Conservation (phyloP, 2,888 invertebrate species). For the Hirtodrosophila histrioides region DNA sequence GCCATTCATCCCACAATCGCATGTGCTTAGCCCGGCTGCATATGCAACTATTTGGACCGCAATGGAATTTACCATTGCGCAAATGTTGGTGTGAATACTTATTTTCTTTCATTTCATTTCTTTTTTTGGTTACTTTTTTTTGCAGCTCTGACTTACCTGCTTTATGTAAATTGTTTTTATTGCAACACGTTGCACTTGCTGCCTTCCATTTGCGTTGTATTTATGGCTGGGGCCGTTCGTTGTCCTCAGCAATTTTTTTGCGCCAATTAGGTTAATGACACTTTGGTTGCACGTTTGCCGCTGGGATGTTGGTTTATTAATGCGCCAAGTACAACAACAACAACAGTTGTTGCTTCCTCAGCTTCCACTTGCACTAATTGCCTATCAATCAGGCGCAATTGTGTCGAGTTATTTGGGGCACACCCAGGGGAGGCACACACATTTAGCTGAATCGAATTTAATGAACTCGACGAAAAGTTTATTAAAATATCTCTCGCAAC, state of each 20-base stretch:
- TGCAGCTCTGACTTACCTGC: slow-evolving; percentile 58
- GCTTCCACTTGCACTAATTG: slow-evolving; percentile 65
- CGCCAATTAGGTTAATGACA: slow-evolving; percentile 79
- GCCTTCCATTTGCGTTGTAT: slow-evolving; percentile 31
- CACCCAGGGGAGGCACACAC: slow-evolving; percentile 18
- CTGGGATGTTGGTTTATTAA: slow-evolving; percentile 57
- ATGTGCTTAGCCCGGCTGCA: slow-evolving; percentile 11
- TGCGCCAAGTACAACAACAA: slow-evolving; percentile 32
- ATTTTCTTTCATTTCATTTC: background rate
- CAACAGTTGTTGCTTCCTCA: slow-evolving; percentile 36
- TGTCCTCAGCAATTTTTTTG: slow-evolving; percentile 45
- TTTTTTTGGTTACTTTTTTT: slow-evolving; percentile 14
- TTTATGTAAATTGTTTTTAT: slow-evolving; percentile 78
- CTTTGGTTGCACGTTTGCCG: slow-evolving; percentile 53
- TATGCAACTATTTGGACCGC: slow-evolving; percentile 56
- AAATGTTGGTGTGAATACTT: slow-evolving; percentile 34
- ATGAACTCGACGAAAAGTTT: slow-evolving; percentile 73
- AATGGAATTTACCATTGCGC: slow-evolving; percentile 62
- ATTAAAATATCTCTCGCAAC: slow-evolving; percentile 71
- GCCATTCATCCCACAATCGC: slow-evolving; percentile 25
- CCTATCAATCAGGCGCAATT: slow-evolving; percentile 67
- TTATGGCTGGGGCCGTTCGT: slow-evolving; percentile 27
- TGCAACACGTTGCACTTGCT: slow-evolving; percentile 76
- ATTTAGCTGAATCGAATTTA: slow-evolving; percentile 72
- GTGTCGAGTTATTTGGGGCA: slow-evolving; percentile 36